Conservation (phyloP, 2,888 invertebrate species). For the Uropetala carovei region DNA sequence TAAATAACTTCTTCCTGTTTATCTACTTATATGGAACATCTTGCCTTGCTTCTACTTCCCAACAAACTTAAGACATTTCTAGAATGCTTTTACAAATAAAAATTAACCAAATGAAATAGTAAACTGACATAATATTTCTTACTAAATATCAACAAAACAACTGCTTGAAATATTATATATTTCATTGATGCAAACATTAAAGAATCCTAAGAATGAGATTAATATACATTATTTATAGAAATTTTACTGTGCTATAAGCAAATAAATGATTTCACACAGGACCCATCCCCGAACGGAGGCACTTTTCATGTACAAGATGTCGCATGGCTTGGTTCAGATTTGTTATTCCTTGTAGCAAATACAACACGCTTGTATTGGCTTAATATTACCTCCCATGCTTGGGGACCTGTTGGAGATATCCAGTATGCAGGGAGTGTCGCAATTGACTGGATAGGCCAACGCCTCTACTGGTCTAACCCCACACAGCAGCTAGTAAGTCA, state of each 20-base stretch:
- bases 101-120: too few relatives aligned
- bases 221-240: neutral
- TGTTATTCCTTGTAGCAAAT: constrained; percentile 86
- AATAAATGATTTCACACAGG: constrained; percentile 66
- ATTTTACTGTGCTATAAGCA: neutral
- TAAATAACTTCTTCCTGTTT: too few relatives aligned
- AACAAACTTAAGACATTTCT: too few relatives aligned
- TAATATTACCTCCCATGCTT: constrained; percentile 80
- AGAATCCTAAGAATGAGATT: neutral
- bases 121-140: too few relatives aligned
- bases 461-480: constrained; percentile 93
- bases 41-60: neutral
- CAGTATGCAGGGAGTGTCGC: constrained; percentile 87
- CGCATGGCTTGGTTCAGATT: constrained; percentile 84
- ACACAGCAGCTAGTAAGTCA: constrained; percentile 86
- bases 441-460: constrained; percentile 93
- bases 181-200: neutral
- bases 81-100: too few relatives aligned
- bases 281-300: constrained; percentile 69
- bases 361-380: constrained; percentile 84
- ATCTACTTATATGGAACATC: neutral
- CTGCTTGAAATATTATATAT: neutral
- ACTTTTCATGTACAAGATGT: constrained; percentile 82
- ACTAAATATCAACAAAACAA: too few relatives aligned
- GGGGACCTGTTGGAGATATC: constrained; percentile 80